Percentiles rank a stretch among this genome's conserved stretches.
These are phyloP conservation scores for Micrasema minimum DNA, from an alignment of 1,140 invertebrate genomes.

Conservation along the genomic window DNA sequence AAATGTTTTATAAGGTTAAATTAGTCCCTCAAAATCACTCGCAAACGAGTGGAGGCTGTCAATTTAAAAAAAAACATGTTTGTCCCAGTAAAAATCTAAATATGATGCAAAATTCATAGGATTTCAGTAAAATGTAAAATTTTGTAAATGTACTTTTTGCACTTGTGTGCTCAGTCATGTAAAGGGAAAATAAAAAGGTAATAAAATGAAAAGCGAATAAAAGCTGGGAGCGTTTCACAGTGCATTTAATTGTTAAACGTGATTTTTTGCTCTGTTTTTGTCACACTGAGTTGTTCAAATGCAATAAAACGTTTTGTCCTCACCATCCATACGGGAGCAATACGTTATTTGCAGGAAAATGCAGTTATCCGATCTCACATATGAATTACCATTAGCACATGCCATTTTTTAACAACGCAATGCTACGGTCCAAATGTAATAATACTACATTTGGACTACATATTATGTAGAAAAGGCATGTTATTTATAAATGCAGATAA, in stretches of 20 bases:
- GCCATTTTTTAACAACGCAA: background rate
- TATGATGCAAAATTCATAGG: too few relatives aligned
- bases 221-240: conserved; percentile 29
- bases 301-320: conserved; percentile 32
- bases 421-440: too few relatives aligned
- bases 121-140: too few relatives aligned
- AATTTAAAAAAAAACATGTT: too few relatives aligned
- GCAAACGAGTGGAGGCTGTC: too few relatives aligned
- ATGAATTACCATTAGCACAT: background rate
- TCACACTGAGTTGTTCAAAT: conserved; percentile 32
- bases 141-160: conserved; percentile 17
- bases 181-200: conserved; percentile 26
- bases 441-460: too few relatives aligned
- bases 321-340: background rate
- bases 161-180: conserved; percentile 1
- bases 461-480: too few relatives aligned
- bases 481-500: too few relatives aligned
- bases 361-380: conserved; percentile 1
- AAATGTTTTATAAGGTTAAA: too few relatives aligned
- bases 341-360: conserved; percentile 24
- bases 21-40: too few relatives aligned
- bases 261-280: conserved; percentile 39
- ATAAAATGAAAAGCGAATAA: conserved; percentile 37
- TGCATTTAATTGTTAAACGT: conserved; percentile 38
- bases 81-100: too few relatives aligned